Percentiles rank a stretch among this genome's conserved stretches.
Evolutionary conservation across 2,888 invertebrate species (phyloP).

Genomic region (Muscina levida): DNA sequence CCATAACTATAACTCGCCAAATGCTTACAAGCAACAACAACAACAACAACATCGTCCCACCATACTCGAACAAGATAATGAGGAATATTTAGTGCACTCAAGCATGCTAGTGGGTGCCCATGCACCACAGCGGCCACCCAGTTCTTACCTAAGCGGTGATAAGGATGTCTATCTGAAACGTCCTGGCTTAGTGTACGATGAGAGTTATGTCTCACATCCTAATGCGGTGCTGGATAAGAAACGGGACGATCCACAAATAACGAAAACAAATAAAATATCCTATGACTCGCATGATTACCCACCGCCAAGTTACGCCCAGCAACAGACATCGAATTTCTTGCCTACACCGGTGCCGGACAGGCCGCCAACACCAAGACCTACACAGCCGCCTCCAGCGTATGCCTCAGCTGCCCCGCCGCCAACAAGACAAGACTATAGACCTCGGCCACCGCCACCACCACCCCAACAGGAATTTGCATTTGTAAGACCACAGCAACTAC

Average conservation of each 20-base stretch:
- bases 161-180: conserved; percentile 67
- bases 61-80: conserved; percentile 53
- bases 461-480: conserved; percentile 26
- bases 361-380: conserved; percentile 38
- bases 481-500: neutral
- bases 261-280: conserved; percentile 70
- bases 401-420: conserved; percentile 51
- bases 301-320: conserved; percentile 74
- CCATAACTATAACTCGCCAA: conserved; percentile 56
- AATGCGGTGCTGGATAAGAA: conserved; percentile 63
- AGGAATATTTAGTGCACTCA: conserved; percentile 76
- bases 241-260: conserved; percentile 53
- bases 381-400: conserved; percentile 45
- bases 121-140: conserved; percentile 37
- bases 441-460: conserved; percentile 39
- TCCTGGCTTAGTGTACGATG: conserved; percentile 76
- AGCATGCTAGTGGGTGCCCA: conserved; percentile 71
- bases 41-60: conserved; percentile 62
- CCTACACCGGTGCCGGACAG: conserved; percentile 61
- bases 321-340: conserved; percentile 67
- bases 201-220: conserved; percentile 68
- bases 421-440: neutral
- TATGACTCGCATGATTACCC: conserved; percentile 78
- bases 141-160: conserved; percentile 40
- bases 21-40: conserved; percentile 47